These are phyloP conservation scores for Venustaconcha ellipsiformis DNA, from an alignment of 1,140 invertebrate species.

Conservation along the genomic window DNA sequence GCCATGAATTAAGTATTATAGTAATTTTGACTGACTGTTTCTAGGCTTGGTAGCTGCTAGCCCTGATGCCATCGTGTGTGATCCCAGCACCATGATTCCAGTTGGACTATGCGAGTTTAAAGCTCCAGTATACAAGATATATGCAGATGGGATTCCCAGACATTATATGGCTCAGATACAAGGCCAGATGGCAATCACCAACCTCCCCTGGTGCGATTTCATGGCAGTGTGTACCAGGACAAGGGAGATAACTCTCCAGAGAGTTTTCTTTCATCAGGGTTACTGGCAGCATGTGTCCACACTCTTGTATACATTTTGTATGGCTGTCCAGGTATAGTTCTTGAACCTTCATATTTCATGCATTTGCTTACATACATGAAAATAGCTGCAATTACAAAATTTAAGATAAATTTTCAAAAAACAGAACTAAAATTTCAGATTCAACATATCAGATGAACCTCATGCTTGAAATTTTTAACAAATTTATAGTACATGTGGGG, in stretches of 20 bases:
- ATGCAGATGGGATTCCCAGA: conserved; percentile 45
- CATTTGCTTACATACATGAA: too few species aligned
- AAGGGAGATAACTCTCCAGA: conserved; percentile 46
- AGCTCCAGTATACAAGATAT: conserved; percentile 48
- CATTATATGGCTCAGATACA: conserved; percentile 61
- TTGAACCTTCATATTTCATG: too few species aligned
- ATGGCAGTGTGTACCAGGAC: conserved; percentile 53
- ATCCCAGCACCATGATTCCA: conserved; percentile 12
- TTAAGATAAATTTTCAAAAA: too few species aligned
- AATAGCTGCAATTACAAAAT: too few species aligned
- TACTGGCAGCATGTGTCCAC: conserved; percentile 38
- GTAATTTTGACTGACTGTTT: not conserved
- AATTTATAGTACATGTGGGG: too few species aligned
- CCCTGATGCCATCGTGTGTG: conserved; percentile 54
- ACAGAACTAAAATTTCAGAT: too few species aligned
- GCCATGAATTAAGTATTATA: too few species aligned
- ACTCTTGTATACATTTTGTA: too few species aligned
- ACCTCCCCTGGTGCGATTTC: conserved; percentile 57
- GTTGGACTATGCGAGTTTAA: conserved; percentile 59
- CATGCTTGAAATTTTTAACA: too few species aligned
- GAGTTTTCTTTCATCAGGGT: conserved; percentile 43
- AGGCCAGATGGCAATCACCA: conserved; percentile 53
- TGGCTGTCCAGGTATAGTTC: too few species aligned
- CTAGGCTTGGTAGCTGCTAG: conserved; percentile 41
- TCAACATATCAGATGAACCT: too few species aligned